phyloP scores from a whole-genome alignment of 2,113 vertebrate species.

The Heterocephalus glaber region DNA sequence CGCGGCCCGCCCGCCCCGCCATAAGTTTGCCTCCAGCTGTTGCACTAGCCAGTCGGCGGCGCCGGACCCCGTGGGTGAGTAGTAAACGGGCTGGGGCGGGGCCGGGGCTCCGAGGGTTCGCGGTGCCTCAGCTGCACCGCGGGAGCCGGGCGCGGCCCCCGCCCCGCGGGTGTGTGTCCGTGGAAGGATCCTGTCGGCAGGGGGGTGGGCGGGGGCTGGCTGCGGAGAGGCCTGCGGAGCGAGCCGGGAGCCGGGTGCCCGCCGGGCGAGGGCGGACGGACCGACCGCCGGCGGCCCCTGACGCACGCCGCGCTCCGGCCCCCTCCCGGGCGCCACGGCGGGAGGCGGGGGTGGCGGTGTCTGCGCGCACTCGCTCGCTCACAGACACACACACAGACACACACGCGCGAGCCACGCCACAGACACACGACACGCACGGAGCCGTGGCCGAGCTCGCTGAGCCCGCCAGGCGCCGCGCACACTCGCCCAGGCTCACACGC shows the following conservation, averaged over 20 bases:
- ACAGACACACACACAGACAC: conserved; percentile 57
- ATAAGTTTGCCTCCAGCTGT: conserved; percentile 77
- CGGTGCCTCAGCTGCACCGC: conserved; percentile 79
- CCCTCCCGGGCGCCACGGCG: conserved; percentile 60
- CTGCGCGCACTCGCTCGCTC: conserved; percentile 26
- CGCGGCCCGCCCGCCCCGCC: neutral
- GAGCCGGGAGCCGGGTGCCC: neutral
- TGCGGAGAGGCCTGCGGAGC: conserved; percentile 56
- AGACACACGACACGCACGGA: conserved; percentile 73
- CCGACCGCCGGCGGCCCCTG: neutral
- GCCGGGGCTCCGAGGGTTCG: neutral
- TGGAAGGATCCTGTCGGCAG: conserved; percentile 70
- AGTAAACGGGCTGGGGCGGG: neutral
- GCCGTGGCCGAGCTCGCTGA: conserved; percentile 58
- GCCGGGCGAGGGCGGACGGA: neutral
- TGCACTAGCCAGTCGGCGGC: conserved; percentile 34
- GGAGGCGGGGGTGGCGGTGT: conserved; percentile 60
- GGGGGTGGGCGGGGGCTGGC: conserved; percentile 51
- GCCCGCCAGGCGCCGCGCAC: conserved; percentile 63
- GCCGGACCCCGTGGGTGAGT: neutral
- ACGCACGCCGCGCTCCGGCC: neutral
- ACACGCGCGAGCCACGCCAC: conserved; percentile 70
- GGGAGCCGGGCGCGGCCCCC: conserved; percentile 75
- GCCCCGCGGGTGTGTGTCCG: conserved; percentile 66
- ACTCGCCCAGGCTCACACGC: conserved; percentile 42